A percentile compares a stretch with the other conserved stretches of the same genome.
These are phyloP conservation scores for Aurelia coerulea DNA, from an alignment of 30 jellyfish, hydroid and myxozoan genomes.

Conservation along the genomic window DNA sequence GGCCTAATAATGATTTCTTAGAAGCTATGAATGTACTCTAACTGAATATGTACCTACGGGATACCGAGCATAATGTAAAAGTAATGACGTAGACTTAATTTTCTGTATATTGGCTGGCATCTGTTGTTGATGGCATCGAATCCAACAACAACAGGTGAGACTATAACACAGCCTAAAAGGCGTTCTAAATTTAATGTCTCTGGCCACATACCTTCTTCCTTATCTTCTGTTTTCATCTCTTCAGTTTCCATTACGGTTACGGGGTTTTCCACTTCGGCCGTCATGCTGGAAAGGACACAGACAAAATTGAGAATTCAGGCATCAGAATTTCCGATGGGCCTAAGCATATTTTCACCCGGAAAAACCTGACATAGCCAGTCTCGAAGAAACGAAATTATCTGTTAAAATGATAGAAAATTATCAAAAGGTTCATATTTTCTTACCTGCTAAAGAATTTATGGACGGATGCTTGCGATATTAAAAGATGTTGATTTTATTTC, in stretches of 20 bases:
- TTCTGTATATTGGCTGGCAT: too few relatives aligned
- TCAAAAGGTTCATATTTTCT: not conserved
- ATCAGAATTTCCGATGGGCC: not conserved
- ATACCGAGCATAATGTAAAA: too few relatives aligned
- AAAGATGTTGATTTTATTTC: constrained; percentile 12
- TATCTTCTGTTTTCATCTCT: constrained; percentile 45
- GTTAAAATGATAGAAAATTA: too few relatives aligned
- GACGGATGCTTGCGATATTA: constrained; percentile 26
- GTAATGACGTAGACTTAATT: too few relatives aligned
- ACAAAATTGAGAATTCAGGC: not conserved
- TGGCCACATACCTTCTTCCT: constrained; percentile 47
- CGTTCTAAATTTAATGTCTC: too few relatives aligned
- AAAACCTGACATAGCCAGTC: not conserved
- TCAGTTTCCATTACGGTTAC: constrained; percentile 48
- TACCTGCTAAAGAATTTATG: constrained; percentile 27
- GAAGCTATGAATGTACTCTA: too few relatives aligned
- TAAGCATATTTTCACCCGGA: not conserved
- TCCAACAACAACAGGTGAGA: too few relatives aligned
- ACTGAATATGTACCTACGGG: too few relatives aligned
- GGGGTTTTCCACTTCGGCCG: constrained; percentile 80
- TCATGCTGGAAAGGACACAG: constrained; percentile 42
- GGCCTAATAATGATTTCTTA: too few relatives aligned
- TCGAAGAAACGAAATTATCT: too few relatives aligned
- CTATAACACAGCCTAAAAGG: too few relatives aligned
- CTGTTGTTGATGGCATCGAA: too few relatives aligned